These are phyloP conservation scores for Benitochromis conjunctus DNA, from an alignment of 2,113 vertebrate genomes.

Conservation along the genomic window DNA sequence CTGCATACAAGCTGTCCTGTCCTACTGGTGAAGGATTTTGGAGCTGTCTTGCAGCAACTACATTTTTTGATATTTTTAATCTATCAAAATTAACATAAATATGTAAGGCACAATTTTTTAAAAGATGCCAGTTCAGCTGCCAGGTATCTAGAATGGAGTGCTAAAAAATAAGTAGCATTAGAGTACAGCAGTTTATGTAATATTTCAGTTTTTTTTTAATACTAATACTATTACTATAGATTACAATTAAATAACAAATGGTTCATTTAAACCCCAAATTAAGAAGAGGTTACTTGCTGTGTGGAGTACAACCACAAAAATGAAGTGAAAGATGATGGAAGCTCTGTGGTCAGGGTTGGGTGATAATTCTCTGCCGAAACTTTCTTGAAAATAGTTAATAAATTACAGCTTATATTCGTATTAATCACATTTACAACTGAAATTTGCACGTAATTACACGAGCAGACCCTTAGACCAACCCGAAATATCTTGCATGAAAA, in stretches of 20 bases:
- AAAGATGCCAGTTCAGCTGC: background rate
- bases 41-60: background rate
- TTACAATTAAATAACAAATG: background rate
- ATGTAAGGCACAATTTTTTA: background rate
- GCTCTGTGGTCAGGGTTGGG: background rate
- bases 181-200: background rate
- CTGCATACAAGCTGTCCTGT: background rate
- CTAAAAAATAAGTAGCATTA: background rate
- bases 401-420: background rate
- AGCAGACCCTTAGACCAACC: background rate
- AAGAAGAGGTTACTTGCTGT: background rate
- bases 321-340: background rate
- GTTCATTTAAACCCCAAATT: background rate
- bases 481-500: background rate
- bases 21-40: background rate
- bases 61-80: background rate
- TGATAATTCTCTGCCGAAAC: background rate
- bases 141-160: background rate
- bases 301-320: background rate
- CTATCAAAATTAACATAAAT: background rate
- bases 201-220: background rate
- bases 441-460: background rate
- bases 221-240: background rate
- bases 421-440: background rate
- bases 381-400: background rate